Evolutionary conservation across 2,113 vertebrate species (phyloP), one percentile per base, ranked within the genome.

Genomic region (Bufo bufo): DNA sequence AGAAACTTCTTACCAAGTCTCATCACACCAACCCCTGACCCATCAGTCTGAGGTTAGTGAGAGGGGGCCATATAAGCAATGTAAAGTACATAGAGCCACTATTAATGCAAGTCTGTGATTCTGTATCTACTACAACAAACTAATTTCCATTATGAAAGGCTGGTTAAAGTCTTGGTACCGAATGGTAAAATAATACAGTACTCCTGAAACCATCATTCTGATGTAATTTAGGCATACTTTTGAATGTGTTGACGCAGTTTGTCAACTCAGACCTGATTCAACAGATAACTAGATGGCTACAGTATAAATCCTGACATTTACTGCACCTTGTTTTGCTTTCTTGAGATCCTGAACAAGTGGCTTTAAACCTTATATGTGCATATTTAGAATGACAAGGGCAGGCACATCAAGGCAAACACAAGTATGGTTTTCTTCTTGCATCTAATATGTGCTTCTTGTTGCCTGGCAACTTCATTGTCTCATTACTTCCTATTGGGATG

Each of bases 381-480:
- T 14, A 72, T 72, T 72, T 45, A 72, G 33, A 72, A 72, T 81
- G 13, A 59, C 78, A 59, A 82, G 33, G 33, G 33, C 33, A 33
- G 33, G 6, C 9, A 17, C 0, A 82, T 54, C 54, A 81, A 82
- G 6, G 2, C 2, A 16, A 8, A 81, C 43, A 82, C 23, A 81
- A 59, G 61, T 23, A 16, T 23, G n/a, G 54, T 23, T 45, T 82
- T 65, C 43, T 82, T 47, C 13, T 72, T 45, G 52, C n/a, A 82
- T 82, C 56, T 63, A 82, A 20, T 56, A 16, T 12, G 14, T 17
- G 59, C 17, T 63, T 82, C 13, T 61, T 61, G 80, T 82, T 82
- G 58, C 80, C 9, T 65, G 65, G 80, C 80, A 82, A 82, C 80
- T 9, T 17, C 80, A 82, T 19, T 43, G 49, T 82, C 80, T 47